Evolutionary conservation across 1,140 invertebrate genomes (phyloP).

Genomic region (Anoplolepis gracilipes): DNA sequence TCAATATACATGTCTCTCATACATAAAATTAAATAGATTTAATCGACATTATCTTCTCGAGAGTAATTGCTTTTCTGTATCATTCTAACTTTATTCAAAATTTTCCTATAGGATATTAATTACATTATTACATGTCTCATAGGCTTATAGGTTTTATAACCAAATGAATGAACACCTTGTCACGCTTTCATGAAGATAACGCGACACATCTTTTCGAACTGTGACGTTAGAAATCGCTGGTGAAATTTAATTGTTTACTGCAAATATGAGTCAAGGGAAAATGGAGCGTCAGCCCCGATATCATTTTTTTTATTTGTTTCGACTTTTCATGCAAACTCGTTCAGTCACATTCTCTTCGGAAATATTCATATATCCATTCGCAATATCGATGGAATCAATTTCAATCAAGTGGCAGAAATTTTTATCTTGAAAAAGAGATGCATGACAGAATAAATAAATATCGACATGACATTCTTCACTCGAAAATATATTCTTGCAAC

Average conservation of each 20-base stretch:
- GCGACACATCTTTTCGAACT: not conserved
- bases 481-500: not conserved
- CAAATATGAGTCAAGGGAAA: conserved; percentile 40
- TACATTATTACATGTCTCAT: not conserved
- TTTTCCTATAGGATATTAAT: not conserved
- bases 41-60: not conserved
- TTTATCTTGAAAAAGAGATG: not conserved
- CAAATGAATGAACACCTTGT: conserved; percentile 48
- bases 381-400: not conserved
- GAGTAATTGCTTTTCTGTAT: not conserved
- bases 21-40: conserved; percentile 5
- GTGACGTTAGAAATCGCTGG: conserved; percentile 46
- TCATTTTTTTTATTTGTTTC: not conserved
- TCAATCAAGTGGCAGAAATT: not conserved
- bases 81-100: not conserved
- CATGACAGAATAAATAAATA: not conserved
- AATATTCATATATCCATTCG: not conserved
- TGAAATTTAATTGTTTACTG: conserved; percentile 60
- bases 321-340: not conserved
- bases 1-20: not conserved
- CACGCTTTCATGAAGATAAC: conserved; percentile 58
- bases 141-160: not conserved
- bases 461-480: not conserved
- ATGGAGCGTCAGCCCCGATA: not conserved
- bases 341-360: not conserved